Evolutionary conservation across 2,797 vertebrate genomes (phyloP).

Genomic region (Diplodus puntazzo): DNA sequence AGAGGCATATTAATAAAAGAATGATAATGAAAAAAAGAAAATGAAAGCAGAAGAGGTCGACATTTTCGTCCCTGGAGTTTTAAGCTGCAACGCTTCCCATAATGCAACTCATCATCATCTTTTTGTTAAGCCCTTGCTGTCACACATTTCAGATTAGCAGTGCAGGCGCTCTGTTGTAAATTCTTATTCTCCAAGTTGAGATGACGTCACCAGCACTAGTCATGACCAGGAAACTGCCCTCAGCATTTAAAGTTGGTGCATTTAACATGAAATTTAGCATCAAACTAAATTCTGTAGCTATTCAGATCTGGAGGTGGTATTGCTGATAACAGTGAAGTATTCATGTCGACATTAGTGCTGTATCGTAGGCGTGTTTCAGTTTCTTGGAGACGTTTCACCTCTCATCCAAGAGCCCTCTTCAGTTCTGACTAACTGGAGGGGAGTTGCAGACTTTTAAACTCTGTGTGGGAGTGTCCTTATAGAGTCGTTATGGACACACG

Average conservation of each 20-base stretch:
- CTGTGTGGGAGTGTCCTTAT: too few relatives aligned
- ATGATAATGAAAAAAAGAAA: background rate
- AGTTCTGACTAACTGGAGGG: too few relatives aligned
- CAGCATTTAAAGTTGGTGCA: background rate
- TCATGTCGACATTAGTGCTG: too few relatives aligned
- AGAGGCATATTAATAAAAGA: background rate
- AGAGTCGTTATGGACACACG: too few relatives aligned
- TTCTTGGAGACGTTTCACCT: too few relatives aligned
- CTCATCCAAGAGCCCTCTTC: too few relatives aligned
- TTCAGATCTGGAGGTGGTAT: background rate
- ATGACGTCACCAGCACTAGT: background rate
- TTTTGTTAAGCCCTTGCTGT: background rate
- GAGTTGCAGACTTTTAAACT: too few relatives aligned
- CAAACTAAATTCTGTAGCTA: conserved; percentile 6
- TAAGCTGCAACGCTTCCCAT: background rate
- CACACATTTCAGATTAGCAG: background rate
- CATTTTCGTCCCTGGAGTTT: background rate
- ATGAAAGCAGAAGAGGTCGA: background rate
- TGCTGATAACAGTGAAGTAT: too few relatives aligned
- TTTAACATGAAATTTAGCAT: conserved; percentile 11
- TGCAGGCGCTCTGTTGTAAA: background rate
- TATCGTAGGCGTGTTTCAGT: too few relatives aligned
- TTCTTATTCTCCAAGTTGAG: background rate
- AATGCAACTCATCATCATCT: background rate
- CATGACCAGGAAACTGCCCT: background rate